A percentile compares a stretch with the other conserved stretches of the same genome.
These are phyloP conservation scores for Astropecten irregularis DNA, from an alignment of 53 echinoderm and acorn worm species.

Conservation along the genomic window DNA sequence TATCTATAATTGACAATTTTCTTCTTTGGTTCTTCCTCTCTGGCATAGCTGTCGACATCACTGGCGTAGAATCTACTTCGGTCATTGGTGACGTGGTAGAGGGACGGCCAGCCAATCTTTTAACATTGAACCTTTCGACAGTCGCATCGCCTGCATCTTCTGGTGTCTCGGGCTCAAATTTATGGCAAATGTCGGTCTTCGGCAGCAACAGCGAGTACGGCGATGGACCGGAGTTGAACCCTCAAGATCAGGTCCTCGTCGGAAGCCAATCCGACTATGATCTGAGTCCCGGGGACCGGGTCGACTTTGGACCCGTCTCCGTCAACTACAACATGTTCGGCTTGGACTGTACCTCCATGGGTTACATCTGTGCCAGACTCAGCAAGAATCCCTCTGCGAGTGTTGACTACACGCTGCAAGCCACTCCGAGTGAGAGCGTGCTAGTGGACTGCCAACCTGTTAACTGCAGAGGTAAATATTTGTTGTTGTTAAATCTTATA, in stretches of 20 bases:
- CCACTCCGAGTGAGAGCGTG: conserved; percentile 67
- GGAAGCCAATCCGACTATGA: conserved; percentile 60
- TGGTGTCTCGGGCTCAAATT: conserved; percentile 55
- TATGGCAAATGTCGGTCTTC: conserved; percentile 79
- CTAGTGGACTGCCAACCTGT: conserved; percentile 63
- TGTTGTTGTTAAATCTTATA: too few relatives aligned
- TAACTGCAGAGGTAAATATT: conserved; percentile 53
- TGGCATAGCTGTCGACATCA: conserved; percentile 19
- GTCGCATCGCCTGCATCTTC: conserved; percentile 52
- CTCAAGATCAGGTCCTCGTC: conserved; percentile 64
- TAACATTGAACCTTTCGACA: conserved; percentile 67
- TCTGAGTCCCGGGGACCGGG: conserved; percentile 66
- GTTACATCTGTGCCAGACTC: conserved; percentile 82
- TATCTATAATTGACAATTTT: too few relatives aligned
- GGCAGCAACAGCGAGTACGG: conserved; percentile 80
- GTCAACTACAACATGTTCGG: conserved; percentile 81
- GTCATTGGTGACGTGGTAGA: conserved; percentile 50
- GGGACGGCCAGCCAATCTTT: conserved; percentile 36
- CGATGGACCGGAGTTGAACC: conserved; percentile 64
- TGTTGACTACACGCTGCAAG: conserved; percentile 69
- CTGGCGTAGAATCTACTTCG: background rate
- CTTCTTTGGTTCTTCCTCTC: too few relatives aligned
- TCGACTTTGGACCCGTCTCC: conserved; percentile 66
- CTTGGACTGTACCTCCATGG: conserved; percentile 68
- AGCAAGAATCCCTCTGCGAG: conserved; percentile 70